A percentile compares a stretch with the other conserved stretches of the same genome.
Evolutionary conservation across 2,113 vertebrate genomes (phyloP).

Genomic region (Bombycilla garrulus): DNA sequence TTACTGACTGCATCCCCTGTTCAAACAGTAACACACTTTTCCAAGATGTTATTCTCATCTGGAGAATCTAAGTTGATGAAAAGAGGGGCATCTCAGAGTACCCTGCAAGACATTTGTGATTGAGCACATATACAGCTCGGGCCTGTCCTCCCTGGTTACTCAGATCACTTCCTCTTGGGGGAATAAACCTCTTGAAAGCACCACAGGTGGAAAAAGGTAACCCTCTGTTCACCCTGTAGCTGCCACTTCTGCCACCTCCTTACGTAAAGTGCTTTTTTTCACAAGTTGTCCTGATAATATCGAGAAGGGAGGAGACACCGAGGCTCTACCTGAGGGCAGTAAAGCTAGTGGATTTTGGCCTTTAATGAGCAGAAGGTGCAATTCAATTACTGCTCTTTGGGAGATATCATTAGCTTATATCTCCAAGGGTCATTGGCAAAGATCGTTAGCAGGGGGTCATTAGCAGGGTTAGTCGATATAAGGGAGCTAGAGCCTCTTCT

Average conservation of each 20-base stretch:
- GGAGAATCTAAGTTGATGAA: not conserved
- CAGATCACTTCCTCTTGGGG: not conserved
- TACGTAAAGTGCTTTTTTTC: not conserved
- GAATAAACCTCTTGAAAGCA: not conserved
- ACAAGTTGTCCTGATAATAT: not conserved
- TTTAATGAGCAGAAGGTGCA: slow-evolving; percentile 29
- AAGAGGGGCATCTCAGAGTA: not conserved
- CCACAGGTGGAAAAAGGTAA: not conserved
- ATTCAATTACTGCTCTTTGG: slow-evolving; percentile 10
- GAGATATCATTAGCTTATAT: slow-evolving; percentile 27
- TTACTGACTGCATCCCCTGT: not conserved
- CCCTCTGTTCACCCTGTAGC: not conserved
- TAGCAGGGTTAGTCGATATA: slow-evolving; percentile 2
- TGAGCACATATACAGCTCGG: not conserved
- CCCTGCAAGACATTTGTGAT: not conserved
- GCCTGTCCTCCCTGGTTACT: not conserved
- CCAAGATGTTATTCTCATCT: not conserved
- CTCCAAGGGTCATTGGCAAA: slow-evolving; percentile 27
- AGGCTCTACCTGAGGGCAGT: not conserved
- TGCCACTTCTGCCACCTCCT: not conserved
- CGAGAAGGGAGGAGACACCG: accelerated
- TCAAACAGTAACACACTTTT: not conserved
- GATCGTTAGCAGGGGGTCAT: slow-evolving; percentile 35
- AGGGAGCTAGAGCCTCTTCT: not conserved
- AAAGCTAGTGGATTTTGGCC: not conserved